phyloP scores from a whole-genome alignment of 2,797 vertebrate species.

The Poeciliopsis infans region DNA sequence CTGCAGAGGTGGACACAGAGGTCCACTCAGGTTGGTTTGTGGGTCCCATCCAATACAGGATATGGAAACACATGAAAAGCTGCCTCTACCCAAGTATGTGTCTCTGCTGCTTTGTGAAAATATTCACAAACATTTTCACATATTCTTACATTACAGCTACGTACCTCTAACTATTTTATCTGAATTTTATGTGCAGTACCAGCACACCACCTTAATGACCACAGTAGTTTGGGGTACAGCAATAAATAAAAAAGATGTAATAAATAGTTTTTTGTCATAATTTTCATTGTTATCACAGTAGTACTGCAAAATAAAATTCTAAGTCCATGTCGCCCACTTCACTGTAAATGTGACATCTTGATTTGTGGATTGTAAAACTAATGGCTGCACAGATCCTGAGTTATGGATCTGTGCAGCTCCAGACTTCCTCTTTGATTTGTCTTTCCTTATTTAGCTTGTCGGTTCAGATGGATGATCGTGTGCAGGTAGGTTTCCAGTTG shows the following conservation, averaged over 20 bases:
- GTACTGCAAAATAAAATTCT: not conserved
- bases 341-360: not conserved
- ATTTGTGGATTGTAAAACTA: not conserved
- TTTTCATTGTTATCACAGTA: not conserved
- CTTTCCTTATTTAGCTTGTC: not conserved
- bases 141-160: not conserved
- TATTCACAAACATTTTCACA: not conserved
- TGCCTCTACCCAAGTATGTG: conserved; percentile 81
- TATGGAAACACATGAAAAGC: conserved; percentile 84
- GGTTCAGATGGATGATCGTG: not conserved
- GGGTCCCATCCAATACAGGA: conserved; percentile 82
- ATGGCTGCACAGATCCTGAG: not conserved
- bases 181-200: not conserved
- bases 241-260: no score
- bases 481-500: not conserved
- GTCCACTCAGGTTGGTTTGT: conserved; percentile 77
- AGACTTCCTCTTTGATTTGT: not conserved
- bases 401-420: not conserved
- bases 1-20: conserved; percentile 70
- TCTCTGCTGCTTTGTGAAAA: not conserved
- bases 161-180: not conserved
- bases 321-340: no score
- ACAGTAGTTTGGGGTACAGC: not conserved
- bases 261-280: no score
- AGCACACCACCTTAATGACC: not conserved